phyloP scores from a whole-genome alignment of 2,888 invertebrate species.

The Meteorus cinctellus region DNA sequence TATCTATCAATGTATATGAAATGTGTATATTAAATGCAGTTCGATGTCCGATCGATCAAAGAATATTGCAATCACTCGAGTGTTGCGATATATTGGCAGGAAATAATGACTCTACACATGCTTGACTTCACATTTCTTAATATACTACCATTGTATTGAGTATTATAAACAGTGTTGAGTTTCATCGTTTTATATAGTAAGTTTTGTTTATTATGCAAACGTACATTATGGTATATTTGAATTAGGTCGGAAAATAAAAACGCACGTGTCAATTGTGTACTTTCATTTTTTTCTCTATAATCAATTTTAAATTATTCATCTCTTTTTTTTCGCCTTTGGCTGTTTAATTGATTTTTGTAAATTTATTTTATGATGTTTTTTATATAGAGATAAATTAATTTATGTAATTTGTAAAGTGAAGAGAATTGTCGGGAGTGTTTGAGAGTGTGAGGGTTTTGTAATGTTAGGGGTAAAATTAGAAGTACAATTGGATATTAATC shows the following conservation, averaged over 20 bases:
- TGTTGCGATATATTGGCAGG: slow-evolving; percentile 30
- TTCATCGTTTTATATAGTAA: background rate
- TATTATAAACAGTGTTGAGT: background rate
- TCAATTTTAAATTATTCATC: background rate
- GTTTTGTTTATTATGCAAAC: background rate
- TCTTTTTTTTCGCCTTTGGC: background rate
- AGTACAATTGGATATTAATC: too few species aligned
- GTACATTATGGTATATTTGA: background rate
- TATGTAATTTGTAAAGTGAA: too few species aligned
- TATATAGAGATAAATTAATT: too few species aligned
- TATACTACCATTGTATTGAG: background rate
- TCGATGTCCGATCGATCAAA: slow-evolving; percentile 41
- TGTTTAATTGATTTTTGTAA: background rate
- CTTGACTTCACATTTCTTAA: slow-evolving; percentile 1
- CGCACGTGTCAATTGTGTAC: background rate
- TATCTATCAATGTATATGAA: background rate
- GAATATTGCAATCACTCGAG: slow-evolving; percentile 28
- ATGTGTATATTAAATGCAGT: slow-evolving; percentile 27
- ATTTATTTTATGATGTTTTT: background rate
- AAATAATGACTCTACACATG: slow-evolving; percentile 28
- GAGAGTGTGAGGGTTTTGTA: too few species aligned
- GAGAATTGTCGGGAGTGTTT: too few species aligned
- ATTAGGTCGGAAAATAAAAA: background rate
- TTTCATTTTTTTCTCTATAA: background rate
- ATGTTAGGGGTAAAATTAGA: too few species aligned